Conservation (phyloP, 2,113 vertebrate genomes). For the Pitta sordida region DNA sequence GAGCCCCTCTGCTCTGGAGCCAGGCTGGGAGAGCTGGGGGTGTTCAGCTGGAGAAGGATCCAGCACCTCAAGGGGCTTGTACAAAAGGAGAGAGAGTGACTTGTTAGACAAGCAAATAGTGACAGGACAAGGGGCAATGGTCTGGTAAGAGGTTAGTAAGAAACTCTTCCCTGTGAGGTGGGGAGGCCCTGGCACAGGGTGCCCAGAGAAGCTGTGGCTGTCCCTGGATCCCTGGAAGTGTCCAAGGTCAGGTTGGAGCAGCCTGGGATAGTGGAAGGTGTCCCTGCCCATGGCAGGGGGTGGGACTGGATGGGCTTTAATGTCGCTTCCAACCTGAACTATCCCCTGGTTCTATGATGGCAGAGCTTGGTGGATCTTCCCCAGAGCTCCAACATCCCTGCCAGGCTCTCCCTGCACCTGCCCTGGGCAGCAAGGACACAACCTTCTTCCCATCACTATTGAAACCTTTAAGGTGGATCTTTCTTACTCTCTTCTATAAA, state of each 20-base stretch:
- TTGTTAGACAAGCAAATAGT: background rate
- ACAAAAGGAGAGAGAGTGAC: background rate
- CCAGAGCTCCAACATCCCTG: background rate
- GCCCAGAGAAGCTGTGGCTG: background rate
- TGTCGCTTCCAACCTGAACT: background rate
- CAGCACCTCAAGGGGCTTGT: background rate
- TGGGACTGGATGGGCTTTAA: background rate
- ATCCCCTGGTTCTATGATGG: background rate
- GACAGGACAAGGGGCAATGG: background rate
- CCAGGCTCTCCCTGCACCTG: background rate
- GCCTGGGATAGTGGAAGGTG: background rate
- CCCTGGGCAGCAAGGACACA: background rate
- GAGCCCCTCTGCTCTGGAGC: background rate
- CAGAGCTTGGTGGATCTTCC: background rate
- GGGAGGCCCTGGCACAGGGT: background rate
- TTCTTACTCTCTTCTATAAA: background rate
- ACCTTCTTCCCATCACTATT: background rate
- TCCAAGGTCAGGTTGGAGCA: fast-evolving
- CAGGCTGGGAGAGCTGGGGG: background rate
- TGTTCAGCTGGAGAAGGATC: background rate
- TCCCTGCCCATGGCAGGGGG: background rate
- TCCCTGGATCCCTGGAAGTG: background rate
- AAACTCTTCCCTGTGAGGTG: background rate
- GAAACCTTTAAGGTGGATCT: background rate
- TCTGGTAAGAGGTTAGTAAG: background rate